phyloP scores from a whole-genome alignment of 2,113 vertebrate species.

The Petrocephalus zakoni region DNA sequence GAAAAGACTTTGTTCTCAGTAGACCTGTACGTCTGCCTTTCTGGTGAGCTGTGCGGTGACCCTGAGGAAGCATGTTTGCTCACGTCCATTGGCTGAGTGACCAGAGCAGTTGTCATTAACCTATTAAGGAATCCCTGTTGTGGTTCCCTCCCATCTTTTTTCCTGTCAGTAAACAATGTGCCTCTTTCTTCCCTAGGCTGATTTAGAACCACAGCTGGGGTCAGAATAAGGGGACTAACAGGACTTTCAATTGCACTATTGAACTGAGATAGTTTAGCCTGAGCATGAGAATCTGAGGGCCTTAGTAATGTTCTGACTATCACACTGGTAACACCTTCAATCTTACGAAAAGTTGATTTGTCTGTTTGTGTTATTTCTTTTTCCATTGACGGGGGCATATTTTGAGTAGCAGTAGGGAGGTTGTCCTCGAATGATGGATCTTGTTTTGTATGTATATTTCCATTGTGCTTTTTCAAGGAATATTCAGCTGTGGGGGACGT shows the following conservation, averaged over 20 bases:
- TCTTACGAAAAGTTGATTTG: not conserved
- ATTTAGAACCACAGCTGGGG: not conserved
- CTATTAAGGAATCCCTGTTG: not conserved
- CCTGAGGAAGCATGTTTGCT: not conserved
- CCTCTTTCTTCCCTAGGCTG: not conserved
- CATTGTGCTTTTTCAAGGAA: not conserved
- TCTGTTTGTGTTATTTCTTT: slow-evolving; percentile 29
- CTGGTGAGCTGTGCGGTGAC: not conserved
- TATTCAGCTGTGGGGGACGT: not conserved
- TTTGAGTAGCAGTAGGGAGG: slow-evolving; percentile 16
- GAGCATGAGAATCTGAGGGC: too few species aligned
- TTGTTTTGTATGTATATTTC: not conserved
- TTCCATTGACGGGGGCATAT: slow-evolving; percentile 29
- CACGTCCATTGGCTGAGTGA: not conserved
- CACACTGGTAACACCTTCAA: not conserved
- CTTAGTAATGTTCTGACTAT: not conserved
- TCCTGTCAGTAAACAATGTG: not conserved
- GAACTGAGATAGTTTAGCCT: not conserved
- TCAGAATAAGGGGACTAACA: not conserved
- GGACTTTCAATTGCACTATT: not conserved
- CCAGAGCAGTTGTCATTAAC: not conserved
- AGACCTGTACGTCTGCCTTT: not conserved
- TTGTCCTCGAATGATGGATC: slow-evolving; percentile 30
- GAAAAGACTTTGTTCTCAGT: not conserved
- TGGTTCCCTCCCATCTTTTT: not conserved